Evolutionary conservation across 1,140 invertebrate species (phyloP), one percentile per base, ranked within the genome.

Genomic region (Drosophila kanapiae): DNA sequence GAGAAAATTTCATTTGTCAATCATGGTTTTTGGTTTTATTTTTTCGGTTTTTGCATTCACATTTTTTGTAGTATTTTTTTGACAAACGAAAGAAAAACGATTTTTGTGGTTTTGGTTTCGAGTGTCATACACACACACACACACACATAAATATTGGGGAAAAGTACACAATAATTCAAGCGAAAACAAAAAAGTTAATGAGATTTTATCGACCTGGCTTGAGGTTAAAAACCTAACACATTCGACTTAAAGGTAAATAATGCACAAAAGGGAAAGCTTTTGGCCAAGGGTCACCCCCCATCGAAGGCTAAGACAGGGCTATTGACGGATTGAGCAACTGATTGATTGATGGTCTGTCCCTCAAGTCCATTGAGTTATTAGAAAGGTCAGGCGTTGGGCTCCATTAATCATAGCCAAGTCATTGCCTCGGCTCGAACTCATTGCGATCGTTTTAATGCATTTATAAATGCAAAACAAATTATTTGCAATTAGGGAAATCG

Each of bases 101-200:
- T 85, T 84, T 85, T 85, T 67, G 71, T 77, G 82, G 65, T 85
- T 78, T 57, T 51, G 57, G 35, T 54, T 65, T 75, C 37, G 43
- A 71, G 60, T 62, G 63, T 57, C 51, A 62, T 33, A 67, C 57
- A 64, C 51, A 70, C 47, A 86, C 51, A 75, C 47, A 71, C 45
- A 82, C 27, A 69, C 16, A 70, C n/a, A n/a, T n/a, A n/a, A n/a
- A n/a, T n/a, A n/a, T n/a, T 35, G 51, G 29, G 78, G 40, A 74
- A 63, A 74, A 54, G 33, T 54, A 64, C 57, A 82, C 62, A 83
- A n/a, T n/a, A 72, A 79, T 78, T 67, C 67, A 58, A 80, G 59
- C 56, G 38, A 43, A 77, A 48, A 75, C 61, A 76, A 77, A 81
- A 82, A 83, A 60, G 71, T 86, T 90, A 90, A 90, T 86, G 80